phyloP scores from a whole-genome alignment of 2,888 invertebrate genomes.

The Rhagonycha lutea region DNA sequence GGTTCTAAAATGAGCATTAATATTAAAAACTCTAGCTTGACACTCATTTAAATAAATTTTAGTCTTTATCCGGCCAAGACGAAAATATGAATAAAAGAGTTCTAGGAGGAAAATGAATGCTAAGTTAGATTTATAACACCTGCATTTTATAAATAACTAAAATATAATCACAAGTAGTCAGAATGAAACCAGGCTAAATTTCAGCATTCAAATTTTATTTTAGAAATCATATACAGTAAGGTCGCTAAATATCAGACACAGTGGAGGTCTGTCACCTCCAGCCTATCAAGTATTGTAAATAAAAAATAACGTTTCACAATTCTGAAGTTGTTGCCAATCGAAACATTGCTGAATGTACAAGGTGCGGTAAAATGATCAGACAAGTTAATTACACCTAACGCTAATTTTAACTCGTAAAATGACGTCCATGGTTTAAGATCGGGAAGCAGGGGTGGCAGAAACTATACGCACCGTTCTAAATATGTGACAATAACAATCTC shows the following conservation, averaged over 20 bases:
- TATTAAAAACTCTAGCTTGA: constrained; percentile 32
- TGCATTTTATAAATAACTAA: constrained; percentile 29
- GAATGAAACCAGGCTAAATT: constrained; percentile 5
- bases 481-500: too few relatives aligned
- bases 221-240: neutral
- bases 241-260: neutral
- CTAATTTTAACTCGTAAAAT: too few relatives aligned
- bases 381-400: too few relatives aligned
- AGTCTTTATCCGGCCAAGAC: constrained; percentile 26
- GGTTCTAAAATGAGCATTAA: constrained; percentile 30
- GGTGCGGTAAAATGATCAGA: too few relatives aligned
- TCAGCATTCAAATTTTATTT: neutral
- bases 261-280: too few relatives aligned
- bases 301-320: too few relatives aligned
- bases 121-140: constrained; percentile 26
- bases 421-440: too few relatives aligned
- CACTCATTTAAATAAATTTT: constrained; percentile 35
- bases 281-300: too few relatives aligned
- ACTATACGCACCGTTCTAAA: too few relatives aligned
- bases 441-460: too few relatives aligned
- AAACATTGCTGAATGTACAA: too few relatives aligned
- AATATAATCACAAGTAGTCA: constrained; percentile 21
- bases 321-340: too few relatives aligned
- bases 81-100: constrained; percentile 32
- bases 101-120: constrained; percentile 19